These are phyloP conservation scores for Eupsilia transversa DNA, from an alignment of 2,888 invertebrate genomes.

Conservation along the genomic window DNA sequence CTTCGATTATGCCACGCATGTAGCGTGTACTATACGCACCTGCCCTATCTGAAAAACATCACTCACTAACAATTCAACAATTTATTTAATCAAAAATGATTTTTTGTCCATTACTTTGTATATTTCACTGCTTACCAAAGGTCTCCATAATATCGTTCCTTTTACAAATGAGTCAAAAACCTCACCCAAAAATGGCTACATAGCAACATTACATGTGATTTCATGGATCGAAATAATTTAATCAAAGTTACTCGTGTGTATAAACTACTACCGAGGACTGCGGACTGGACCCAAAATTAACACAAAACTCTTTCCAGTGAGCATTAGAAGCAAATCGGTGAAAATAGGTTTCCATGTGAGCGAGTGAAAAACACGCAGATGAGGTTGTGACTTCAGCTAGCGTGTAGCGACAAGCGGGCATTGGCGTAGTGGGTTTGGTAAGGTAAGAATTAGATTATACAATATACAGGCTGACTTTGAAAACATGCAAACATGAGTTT, in stretches of 20 bases:
- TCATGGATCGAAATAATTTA: conserved; percentile 33
- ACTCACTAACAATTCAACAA: not conserved
- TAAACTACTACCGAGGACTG: conserved; percentile 19
- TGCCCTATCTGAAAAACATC: too few relatives aligned
- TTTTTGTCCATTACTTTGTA: not conserved
- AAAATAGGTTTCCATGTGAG: conserved; percentile 49
- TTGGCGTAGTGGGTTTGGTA: not conserved
- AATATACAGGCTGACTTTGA: too few relatives aligned
- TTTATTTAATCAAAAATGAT: not conserved
- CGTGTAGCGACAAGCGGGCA: conserved; percentile 10
- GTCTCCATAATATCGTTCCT: too few relatives aligned
- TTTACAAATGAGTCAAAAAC: not conserved
- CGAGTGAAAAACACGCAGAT: conserved; percentile 28
- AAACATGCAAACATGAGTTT: too few relatives aligned
- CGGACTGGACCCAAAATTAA: conserved; percentile 13
- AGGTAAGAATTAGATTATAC: too few relatives aligned
- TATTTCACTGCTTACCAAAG: not conserved
- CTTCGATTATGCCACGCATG: too few relatives aligned
- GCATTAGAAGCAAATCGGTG: conserved; percentile 29
- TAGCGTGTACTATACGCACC: too few relatives aligned
- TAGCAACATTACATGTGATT: conserved; percentile 7
- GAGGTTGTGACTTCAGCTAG: not conserved
- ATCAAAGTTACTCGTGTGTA: conserved; percentile 44
- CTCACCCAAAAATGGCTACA: not conserved
- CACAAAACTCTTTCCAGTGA: conserved; percentile 43